Evolutionary conservation across 1,140 invertebrate genomes (phyloP), one percentile per base, ranked within the genome.

Genomic region (Aphidius gifuensis): DNA sequence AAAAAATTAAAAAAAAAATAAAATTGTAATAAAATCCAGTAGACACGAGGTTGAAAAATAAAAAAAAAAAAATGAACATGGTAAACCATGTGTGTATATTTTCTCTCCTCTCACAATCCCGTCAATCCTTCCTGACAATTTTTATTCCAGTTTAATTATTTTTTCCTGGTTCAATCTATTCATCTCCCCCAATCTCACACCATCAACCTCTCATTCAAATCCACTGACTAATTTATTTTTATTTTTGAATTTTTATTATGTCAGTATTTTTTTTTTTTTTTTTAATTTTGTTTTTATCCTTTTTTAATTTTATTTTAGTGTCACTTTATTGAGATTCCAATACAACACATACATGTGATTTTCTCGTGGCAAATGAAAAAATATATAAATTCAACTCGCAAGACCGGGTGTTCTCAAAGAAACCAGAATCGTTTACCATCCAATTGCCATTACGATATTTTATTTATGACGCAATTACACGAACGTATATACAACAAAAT

Each of bases 391-490:
- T 44, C 1, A n/a, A 55, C 21, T 42, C 11, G 16, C 54, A 47
- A 61, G 49, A 40, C 62, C 42, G 49, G 43, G 45, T 55, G 54
- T 43, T 51, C 39, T 55, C 53, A 55, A 43, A 58, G 50, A 60
- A 46, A 38, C 23, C 44, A 64, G 51, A 59, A 58, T 64, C 50
- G 62, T 59, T 60, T 58, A 55, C 39, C 55, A 38, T 48, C 60
- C 59, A 50, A 66, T 66, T 64, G 58, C 65, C 60, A 66, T 69
- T 68, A 68, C 68, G 64, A 68, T 70, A 70, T 70, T 69, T 68
- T 69, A 73, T 71, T 71, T 71, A 69, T 64, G 67, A 65, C 50
- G 66, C 68, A 64, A 71, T 69, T 67, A 61, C 47, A 62, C 58
- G 58, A 54, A 54, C 44, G 59, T 60, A n/a, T 11, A 44, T 44